These are phyloP conservation scores for Diabrotica balteata DNA, from an alignment of 2,888 invertebrate species.

Conservation along the genomic window DNA sequence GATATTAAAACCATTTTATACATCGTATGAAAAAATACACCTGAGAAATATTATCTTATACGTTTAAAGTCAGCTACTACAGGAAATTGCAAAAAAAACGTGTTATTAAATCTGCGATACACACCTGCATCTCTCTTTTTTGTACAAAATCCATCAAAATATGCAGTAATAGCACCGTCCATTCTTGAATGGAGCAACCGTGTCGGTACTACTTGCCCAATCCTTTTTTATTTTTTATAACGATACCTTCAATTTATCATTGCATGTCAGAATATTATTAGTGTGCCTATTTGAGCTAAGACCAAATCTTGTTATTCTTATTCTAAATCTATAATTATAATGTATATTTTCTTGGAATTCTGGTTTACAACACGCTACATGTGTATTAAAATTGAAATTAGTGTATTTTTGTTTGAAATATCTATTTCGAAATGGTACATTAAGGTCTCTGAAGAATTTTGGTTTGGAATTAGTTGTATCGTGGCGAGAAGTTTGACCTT, in stretches of 20 bases:
- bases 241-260: slow-evolving; percentile 38
- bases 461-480: slow-evolving; percentile 4
- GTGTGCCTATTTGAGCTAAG: slow-evolving; percentile 40
- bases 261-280: slow-evolving; percentile 44
- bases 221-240: slow-evolving; percentile 27
- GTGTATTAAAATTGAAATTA: slow-evolving; percentile 39
- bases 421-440: slow-evolving; percentile 25
- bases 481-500: slow-evolving; percentile 20
- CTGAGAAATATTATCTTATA: no score
- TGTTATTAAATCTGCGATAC: not conserved
- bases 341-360: slow-evolving; percentile 39
- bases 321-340: slow-evolving; percentile 43
- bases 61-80: no score
- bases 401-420: slow-evolving; percentile 26
- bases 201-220: slow-evolving; percentile 23
- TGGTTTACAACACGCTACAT: slow-evolving; percentile 39
- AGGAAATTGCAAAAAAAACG: not conserved
- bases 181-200: slow-evolving; percentile 26
- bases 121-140: not conserved
- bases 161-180: slow-evolving; percentile 17
- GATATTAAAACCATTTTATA: no score
- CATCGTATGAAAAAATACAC: no score
- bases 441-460: slow-evolving; percentile 18
- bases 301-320: slow-evolving; percentile 42
- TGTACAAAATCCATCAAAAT: slow-evolving; percentile 18